These are phyloP conservation scores for Callithrix jacchus DNA, from an alignment of 2,113 vertebrate genomes.

Conservation along the genomic window DNA sequence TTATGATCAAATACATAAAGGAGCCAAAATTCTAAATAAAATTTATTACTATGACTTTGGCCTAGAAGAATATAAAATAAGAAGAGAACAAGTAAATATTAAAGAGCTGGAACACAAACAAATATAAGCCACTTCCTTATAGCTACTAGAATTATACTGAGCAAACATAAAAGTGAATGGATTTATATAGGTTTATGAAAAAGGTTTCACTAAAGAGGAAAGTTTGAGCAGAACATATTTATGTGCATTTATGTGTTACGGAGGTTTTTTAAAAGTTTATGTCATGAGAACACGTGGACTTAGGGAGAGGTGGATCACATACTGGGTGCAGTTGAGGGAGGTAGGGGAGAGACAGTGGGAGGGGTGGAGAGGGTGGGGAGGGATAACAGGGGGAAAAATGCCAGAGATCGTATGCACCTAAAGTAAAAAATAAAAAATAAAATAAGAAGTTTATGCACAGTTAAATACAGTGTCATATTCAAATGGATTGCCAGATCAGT, in stretches of 20 bases:
- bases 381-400: too few relatives aligned
- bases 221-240: neutral
- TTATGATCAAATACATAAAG: neutral
- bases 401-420: too few relatives aligned
- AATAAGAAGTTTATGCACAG: neutral
- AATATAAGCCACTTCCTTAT: neutral
- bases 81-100: neutral
- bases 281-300: too few relatives aligned
- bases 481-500: neutral
- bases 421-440: too few relatives aligned
- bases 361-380: too few relatives aligned
- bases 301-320: too few relatives aligned
- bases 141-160: neutral
- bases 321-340: too few relatives aligned
- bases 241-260: neutral
- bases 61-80: neutral
- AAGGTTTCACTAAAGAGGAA: neutral
- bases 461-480: neutral
- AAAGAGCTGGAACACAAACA: neutral
- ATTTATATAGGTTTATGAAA: neutral
- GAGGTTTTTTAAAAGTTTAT: neutral
- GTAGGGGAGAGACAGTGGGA: too few relatives aligned
- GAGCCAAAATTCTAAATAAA: neutral
- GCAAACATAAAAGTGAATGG: neutral
- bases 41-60: neutral